phyloP scores from a whole-genome alignment of 2,797 vertebrate genomes.

The Schizopygopsis malacanthus region DNA sequence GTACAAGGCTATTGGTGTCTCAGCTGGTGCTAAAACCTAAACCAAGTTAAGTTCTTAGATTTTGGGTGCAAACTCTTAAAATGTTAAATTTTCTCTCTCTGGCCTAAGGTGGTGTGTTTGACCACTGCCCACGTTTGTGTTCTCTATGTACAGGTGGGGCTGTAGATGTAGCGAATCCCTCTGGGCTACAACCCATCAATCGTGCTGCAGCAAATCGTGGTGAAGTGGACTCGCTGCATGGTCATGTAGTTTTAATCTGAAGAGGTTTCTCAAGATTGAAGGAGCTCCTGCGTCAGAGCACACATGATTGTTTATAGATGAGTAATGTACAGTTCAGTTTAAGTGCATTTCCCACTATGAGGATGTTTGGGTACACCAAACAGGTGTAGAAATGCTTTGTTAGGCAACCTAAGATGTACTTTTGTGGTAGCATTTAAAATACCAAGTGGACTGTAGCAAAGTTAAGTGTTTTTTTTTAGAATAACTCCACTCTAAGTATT shows the following conservation, averaged over 20 bases:
- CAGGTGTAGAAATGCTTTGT: not conserved
- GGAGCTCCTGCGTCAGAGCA: not conserved
- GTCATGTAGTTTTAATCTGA: not conserved
- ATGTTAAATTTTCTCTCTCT: constrained; percentile 8
- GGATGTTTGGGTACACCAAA: not conserved
- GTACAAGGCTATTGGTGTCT: constrained; percentile 40
- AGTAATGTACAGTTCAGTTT: constrained; percentile 2
- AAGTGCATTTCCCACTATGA: not conserved
- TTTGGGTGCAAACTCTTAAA: constrained; percentile 52
- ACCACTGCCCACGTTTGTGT: constrained; percentile 35
- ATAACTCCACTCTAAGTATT: not conserved
- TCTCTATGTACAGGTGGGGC: constrained; percentile 21
- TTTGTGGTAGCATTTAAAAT: not conserved
- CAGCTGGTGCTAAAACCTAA: constrained; percentile 55
- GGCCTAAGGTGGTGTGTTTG: constrained; percentile 25
- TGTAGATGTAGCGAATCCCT: not conserved
- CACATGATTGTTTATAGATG: not conserved
- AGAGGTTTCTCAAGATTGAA: constrained; percentile 5
- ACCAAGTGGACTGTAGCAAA: not conserved
- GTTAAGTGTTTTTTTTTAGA: too few species aligned
- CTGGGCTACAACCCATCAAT: not conserved
- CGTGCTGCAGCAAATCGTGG: not conserved
- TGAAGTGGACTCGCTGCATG: not conserved
- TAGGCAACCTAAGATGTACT: not conserved
- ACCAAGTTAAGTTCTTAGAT: constrained; percentile 48